Conservation (phyloP, 2,888 invertebrate species). For the Ceriagrion tenellum region DNA sequence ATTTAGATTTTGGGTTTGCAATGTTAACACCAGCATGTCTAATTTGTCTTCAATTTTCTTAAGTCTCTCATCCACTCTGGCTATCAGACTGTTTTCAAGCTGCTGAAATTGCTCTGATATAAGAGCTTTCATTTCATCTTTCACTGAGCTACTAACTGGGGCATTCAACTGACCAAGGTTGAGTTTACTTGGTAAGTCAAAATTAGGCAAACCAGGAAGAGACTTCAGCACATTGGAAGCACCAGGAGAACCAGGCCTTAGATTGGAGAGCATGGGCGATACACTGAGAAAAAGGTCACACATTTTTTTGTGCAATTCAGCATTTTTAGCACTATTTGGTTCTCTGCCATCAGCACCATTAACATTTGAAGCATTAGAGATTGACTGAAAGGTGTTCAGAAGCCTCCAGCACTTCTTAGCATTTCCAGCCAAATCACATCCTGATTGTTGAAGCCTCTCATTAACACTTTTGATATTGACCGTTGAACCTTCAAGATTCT, state of each 20-base stretch:
- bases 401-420: constrained; percentile 29
- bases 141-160: not conserved
- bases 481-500: not conserved
- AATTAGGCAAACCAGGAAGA: not conserved
- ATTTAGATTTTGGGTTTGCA: not conserved
- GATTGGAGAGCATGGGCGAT: not conserved
- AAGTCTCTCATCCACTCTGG: constrained; percentile 33
- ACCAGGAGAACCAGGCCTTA: not conserved
- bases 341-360: not conserved
- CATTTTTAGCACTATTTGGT: not conserved
- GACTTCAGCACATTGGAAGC: not conserved
- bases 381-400: constrained; percentile 11
- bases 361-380: not conserved
- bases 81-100: constrained; percentile 26
- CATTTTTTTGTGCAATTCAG: constrained; percentile 18
- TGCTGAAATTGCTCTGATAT: constrained; percentile 35
- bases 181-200: not conserved
- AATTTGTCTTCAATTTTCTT: constrained; percentile 37
- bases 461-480: constrained; percentile 41
- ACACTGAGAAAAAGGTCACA: constrained; percentile 40
- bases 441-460: constrained; percentile 48
- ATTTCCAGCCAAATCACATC: constrained; percentile 9
- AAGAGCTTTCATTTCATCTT: not conserved
- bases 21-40: not conserved
- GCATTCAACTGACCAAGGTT: not conserved